phyloP scores from a whole-genome alignment of 2,888 invertebrate genomes.

The Nephrocerus scutellatus region DNA sequence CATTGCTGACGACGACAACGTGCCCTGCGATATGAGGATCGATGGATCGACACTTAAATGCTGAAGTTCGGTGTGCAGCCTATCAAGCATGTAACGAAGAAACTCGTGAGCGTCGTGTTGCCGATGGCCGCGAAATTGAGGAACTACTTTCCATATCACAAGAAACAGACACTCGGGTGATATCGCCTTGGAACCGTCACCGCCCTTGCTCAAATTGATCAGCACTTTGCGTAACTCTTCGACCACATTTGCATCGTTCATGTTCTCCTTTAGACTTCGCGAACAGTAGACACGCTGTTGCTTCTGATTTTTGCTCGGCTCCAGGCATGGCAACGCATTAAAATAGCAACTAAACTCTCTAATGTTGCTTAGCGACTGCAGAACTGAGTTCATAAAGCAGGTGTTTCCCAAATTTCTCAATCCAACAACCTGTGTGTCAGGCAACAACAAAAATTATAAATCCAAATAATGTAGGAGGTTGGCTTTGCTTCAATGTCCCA shows the following conservation, averaged over 20 bases:
- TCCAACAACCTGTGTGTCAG: constrained; percentile 59
- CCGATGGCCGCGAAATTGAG: constrained; percentile 74
- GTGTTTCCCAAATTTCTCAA: constrained; percentile 77
- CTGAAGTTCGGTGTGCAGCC: constrained; percentile 60
- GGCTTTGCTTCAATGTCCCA: too few species aligned
- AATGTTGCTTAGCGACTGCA: constrained; percentile 77
- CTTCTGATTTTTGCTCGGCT: constrained; percentile 43
- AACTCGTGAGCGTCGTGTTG: constrained; percentile 86
- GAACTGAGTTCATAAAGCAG: constrained; percentile 80
- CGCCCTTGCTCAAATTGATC: constrained; percentile 61
- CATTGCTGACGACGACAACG: background rate
- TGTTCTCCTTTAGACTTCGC: constrained; percentile 55
- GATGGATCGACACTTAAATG: constrained; percentile 23
- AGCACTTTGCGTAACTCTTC: constrained; percentile 75
- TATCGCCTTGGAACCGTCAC: constrained; percentile 64
- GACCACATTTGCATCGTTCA: constrained; percentile 66
- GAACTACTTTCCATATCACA: constrained; percentile 79
- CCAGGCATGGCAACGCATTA: constrained; percentile 67
- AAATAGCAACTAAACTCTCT: constrained; percentile 77
- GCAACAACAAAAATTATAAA: too few species aligned
- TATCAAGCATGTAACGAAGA: constrained; percentile 72
- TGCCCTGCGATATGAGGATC: too few species aligned
- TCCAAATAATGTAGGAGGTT: too few species aligned
- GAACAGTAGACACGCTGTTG: constrained; percentile 53
- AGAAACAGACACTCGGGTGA: constrained; percentile 74